phyloP scores from a whole-genome alignment of 2,113 vertebrate genomes.

The Dasyornis broadbenti region DNA sequence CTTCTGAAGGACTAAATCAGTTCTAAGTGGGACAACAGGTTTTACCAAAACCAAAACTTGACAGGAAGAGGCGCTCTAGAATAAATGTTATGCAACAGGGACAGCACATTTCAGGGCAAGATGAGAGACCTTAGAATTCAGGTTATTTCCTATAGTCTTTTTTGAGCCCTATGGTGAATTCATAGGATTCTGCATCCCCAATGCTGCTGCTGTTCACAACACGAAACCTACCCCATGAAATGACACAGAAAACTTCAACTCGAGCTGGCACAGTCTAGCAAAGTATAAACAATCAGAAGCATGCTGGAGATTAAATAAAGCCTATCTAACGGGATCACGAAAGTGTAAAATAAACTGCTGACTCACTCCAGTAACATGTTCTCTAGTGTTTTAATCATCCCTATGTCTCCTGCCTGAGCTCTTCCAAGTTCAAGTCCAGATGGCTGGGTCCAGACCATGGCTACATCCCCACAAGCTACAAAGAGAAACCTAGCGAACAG shows the following conservation, averaged over 20 bases:
- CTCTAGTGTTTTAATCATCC: neutral
- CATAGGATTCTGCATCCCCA: neutral
- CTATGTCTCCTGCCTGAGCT: neutral
- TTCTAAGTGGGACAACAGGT: neutral
- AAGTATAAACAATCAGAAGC: neutral
- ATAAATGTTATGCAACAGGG: neutral
- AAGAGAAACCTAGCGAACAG: neutral
- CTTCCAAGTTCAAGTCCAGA: neutral
- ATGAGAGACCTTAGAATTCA: neutral
- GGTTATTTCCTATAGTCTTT: accelerated
- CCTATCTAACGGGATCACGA: neutral
- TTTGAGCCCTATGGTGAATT: accelerated
- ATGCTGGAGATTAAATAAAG: neutral
- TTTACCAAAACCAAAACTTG: neutral
- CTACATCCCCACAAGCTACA: neutral
- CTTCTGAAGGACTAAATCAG: neutral
- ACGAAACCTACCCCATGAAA: neutral
- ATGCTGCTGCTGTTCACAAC: neutral
- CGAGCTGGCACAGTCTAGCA: neutral
- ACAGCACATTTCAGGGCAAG: neutral
- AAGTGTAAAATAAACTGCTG: neutral
- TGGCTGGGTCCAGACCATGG: neutral
- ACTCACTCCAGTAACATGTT: neutral
- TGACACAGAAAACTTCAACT: neutral
- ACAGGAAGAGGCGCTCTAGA: neutral